Evolutionary conservation across 2,113 vertebrate genomes (phyloP).

Genomic region (Myxocyprinus asiaticus): DNA sequence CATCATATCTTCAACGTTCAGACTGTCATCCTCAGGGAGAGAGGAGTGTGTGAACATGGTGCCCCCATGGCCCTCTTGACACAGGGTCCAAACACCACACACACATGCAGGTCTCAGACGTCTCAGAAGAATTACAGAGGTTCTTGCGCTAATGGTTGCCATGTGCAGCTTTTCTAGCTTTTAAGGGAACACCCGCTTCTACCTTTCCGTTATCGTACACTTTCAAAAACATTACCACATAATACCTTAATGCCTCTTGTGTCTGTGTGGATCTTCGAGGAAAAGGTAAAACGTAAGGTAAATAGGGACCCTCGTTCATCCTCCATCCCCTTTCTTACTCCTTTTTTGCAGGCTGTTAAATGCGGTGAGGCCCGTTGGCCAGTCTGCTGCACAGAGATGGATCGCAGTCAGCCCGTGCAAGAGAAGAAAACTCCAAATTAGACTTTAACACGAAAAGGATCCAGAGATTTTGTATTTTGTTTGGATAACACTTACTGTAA

Average conservation of each 20-base stretch:
- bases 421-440: constrained; percentile 16
- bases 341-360: constrained; percentile 43
- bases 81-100: constrained; percentile 59
- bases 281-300: constrained; percentile 71
- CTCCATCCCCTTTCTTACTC: constrained; percentile 46
- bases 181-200: constrained; percentile 62
- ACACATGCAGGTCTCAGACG: constrained; percentile 69
- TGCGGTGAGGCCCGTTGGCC: constrained; percentile 45
- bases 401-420: background rate
- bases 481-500: constrained; percentile 40
- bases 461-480: constrained; percentile 37
- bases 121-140: constrained; percentile 77
- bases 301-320: constrained; percentile 54
- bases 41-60: constrained; percentile 70
- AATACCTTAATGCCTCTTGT: constrained; percentile 79
- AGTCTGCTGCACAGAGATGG: constrained; percentile 17
- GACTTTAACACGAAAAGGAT: constrained; percentile 26
- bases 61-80: constrained; percentile 77
- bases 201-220: constrained; percentile 73
- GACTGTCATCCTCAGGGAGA: constrained; percentile 42
- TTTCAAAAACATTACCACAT: constrained; percentile 81
- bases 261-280: constrained; percentile 62
- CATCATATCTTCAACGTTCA: constrained; percentile 23
- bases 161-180: constrained; percentile 76
- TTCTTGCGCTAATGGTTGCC: constrained; percentile 81